Evolutionary conservation across 2,113 vertebrate genomes (phyloP).

Genomic region (Microcebus lehilahytsara): DNA sequence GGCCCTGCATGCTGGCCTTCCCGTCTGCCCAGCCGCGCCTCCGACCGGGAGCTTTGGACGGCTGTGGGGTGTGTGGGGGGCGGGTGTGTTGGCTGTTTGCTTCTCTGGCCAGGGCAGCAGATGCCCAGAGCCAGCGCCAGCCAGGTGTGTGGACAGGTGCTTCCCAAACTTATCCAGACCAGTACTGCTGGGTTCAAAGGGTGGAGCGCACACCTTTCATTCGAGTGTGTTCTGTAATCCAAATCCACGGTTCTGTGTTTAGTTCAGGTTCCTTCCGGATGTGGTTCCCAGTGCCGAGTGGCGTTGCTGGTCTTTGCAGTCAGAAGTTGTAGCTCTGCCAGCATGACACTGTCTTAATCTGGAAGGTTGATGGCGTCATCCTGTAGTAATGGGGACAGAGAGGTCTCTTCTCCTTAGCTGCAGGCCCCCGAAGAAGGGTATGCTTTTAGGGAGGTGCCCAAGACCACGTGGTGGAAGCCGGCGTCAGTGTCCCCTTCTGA

Average conservation of each 20-base stretch:
- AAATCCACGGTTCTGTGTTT: not conserved
- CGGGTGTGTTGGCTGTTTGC: not conserved
- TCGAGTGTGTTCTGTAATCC: rapidly evolving
- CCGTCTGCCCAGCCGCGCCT: rapidly evolving
- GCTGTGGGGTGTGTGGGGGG: not conserved
- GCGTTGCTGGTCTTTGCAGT: not conserved
- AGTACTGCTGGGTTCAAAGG: not conserved
- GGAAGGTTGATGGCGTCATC: not conserved
- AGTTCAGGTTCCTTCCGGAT: not conserved
- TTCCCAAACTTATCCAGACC: not conserved
- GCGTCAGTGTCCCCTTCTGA: not conserved
- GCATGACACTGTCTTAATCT: no score
- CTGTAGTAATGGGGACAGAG: not conserved
- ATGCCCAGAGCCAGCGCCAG: not conserved
- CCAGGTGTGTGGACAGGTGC: not conserved
- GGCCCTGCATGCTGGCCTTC: not conserved
- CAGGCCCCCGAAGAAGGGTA: no score
- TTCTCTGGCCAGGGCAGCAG: not conserved
- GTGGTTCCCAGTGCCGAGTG: not conserved
- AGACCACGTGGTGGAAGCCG: not conserved
- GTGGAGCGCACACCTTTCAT: not conserved
- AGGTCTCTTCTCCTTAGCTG: not conserved
- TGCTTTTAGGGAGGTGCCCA: not conserved
- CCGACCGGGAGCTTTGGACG: not conserved
- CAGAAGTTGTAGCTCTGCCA: not conserved